A percentile compares a stretch with the other conserved stretches of the same genome.
Conservation (phyloP, 2,888 invertebrate species). For the Stomorhina lunata region DNA sequence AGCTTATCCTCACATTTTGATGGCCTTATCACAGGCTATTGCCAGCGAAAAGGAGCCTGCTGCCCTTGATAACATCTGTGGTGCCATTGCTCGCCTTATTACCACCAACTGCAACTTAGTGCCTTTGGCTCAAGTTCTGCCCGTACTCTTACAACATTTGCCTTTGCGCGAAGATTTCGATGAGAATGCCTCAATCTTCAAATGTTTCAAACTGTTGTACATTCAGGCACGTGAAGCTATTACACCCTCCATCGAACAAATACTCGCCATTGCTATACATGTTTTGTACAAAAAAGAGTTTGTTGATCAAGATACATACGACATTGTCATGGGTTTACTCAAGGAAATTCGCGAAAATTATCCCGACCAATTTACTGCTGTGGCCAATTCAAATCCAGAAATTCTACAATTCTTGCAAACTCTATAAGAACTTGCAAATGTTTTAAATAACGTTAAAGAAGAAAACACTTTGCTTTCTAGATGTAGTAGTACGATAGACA, state of each 20-base stretch:
- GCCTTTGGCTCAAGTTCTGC: constrained; percentile 87
- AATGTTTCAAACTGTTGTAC: constrained; percentile 84
- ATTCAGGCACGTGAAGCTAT: constrained; percentile 83
- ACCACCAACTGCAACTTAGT: constrained; percentile 83
- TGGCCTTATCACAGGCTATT: constrained; percentile 84
- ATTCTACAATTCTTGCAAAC: constrained; percentile 75
- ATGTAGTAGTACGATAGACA: constrained; percentile 29
- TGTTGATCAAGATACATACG: constrained; percentile 72
- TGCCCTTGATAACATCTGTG: constrained; percentile 88
- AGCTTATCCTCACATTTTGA: constrained; percentile 84
- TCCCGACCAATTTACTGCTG: constrained; percentile 81
- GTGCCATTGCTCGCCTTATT: constrained; percentile 87
- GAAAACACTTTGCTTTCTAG: constrained; percentile 16
- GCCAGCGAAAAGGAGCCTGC: constrained; percentile 84
- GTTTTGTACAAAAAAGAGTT: constrained; percentile 82
- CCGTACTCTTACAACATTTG: constrained; percentile 85
- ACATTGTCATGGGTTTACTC: constrained; percentile 81
- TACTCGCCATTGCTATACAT: constrained; percentile 82
- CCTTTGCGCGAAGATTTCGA: constrained; percentile 88
- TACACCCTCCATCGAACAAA: constrained; percentile 81
- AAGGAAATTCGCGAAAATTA: constrained; percentile 82
- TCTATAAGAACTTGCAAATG: constrained; percentile 67
- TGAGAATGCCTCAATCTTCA: constrained; percentile 86
- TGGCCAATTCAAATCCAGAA: constrained; percentile 78
- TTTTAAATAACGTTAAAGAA: neutral